Conservation (phyloP, 2,113 vertebrate species). For the Gnathonemus longibarbis region DNA sequence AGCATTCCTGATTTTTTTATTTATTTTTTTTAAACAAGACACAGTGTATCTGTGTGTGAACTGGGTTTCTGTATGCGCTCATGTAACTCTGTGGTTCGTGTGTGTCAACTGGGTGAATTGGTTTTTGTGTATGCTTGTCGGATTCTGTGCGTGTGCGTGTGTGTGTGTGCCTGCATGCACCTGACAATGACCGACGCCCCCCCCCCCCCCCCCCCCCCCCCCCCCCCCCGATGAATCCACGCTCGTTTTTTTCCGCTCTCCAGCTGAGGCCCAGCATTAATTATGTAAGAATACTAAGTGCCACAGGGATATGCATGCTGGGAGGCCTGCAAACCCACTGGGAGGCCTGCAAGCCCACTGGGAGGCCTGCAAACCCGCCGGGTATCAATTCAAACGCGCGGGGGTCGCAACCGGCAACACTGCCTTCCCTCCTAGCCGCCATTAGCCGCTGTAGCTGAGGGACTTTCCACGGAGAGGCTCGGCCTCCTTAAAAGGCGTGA, state of each 20-base stretch:
- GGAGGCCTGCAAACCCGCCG: slow-evolving; percentile 44
- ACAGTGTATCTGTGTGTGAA: neutral
- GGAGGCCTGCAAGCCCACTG: slow-evolving; percentile 21
- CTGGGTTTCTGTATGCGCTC: neutral
- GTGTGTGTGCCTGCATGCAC: neutral
- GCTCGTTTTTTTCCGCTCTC: slow-evolving; percentile 30
- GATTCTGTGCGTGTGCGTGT: neutral
- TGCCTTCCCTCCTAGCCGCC: neutral
- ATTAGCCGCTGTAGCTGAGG: neutral
- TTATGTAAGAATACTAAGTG: slow-evolving; percentile 70
- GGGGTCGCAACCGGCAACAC: neutral
- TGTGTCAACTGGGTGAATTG: neutral
- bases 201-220: too few species aligned
- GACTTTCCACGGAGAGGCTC: neutral
- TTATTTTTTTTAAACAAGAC: neutral
- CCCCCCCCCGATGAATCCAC: neutral
- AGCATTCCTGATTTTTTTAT: neutral
- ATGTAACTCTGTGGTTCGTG: neutral
- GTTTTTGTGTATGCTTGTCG: neutral
- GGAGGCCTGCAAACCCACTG: slow-evolving; percentile 45
- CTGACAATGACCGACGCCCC: neutral
- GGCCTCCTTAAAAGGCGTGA: neutral
- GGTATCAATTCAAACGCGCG: slow-evolving; percentile 43
- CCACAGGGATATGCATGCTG: slow-evolving; percentile 61
- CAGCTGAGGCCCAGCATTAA: slow-evolving; percentile 62